Evolutionary conservation across 2,113 vertebrate species (phyloP).

Genomic region (Heptranchias perlo): DNA sequence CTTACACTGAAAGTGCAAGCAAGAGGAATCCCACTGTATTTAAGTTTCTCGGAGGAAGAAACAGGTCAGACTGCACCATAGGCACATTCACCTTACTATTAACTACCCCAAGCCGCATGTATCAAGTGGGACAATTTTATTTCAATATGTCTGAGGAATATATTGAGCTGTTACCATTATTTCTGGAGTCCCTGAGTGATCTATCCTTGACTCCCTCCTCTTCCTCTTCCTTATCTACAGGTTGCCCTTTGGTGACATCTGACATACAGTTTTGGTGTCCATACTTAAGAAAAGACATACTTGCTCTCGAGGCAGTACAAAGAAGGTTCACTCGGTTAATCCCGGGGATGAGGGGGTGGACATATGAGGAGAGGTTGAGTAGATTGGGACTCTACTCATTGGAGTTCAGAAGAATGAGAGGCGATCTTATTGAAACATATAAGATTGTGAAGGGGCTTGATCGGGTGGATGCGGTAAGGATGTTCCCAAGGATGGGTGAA

Average conservation of each 20-base stretch:
- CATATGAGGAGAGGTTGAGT: too few species aligned
- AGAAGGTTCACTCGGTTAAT: too few species aligned
- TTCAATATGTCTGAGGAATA: neutral
- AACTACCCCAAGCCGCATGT: neutral
- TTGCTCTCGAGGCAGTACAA: too few species aligned
- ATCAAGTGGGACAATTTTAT: neutral
- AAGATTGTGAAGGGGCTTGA: too few species aligned
- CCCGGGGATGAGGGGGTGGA: too few species aligned
- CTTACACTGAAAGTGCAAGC: neutral
- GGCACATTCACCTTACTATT: neutral
- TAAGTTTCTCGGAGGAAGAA: neutral
- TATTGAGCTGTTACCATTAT: neutral
- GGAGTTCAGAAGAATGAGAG: too few species aligned
- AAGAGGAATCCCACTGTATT: neutral
- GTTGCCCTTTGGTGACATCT: neutral
- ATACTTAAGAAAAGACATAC: too few species aligned
- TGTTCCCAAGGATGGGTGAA: too few species aligned
- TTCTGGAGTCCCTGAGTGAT: neutral
- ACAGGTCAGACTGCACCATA: neutral
- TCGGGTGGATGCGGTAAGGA: too few species aligned
- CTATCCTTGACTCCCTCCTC: neutral
- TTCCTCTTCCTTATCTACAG: neutral
- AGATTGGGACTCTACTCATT: too few species aligned
- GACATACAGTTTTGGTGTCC: too few species aligned
- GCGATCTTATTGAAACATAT: too few species aligned